Conservation (phyloP, 2,888 invertebrate genomes). For the Schizaphis graminum region DNA sequence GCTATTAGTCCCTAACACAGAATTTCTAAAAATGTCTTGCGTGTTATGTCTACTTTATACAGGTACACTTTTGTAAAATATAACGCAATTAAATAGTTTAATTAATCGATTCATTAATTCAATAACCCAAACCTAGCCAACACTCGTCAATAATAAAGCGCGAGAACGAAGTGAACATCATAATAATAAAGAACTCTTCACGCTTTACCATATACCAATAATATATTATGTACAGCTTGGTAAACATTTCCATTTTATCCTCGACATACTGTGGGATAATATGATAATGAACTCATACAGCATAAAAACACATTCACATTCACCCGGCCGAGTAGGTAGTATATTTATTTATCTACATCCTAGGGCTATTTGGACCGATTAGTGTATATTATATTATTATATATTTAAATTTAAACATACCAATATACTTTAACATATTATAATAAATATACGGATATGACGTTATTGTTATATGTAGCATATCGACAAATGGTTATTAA, state of each 20-base stretch:
- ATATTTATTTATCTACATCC: constrained; percentile 29
- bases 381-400: not conserved
- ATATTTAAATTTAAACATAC: not conserved
- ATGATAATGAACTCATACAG: constrained; percentile 43
- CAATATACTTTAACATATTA: not conserved
- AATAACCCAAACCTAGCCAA: not conserved
- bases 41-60: not conserved
- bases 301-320: constrained; percentile 12
- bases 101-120: not conserved
- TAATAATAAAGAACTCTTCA: not conserved
- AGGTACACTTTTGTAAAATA: not conserved
- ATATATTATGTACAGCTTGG: not conserved
- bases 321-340: not conserved
- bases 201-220: not conserved
- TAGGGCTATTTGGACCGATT: constrained; percentile 8
- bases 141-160: not conserved
- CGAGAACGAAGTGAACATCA: not conserved
- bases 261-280: constrained; percentile 47
- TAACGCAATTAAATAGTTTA: not conserved
- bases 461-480: not conserved
- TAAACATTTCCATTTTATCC: constrained; percentile 44
- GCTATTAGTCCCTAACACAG: not conserved
- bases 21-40: not conserved
- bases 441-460: not conserved
- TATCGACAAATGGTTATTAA: not conserved